phyloP scores from a whole-genome alignment of 2,888 invertebrate genomes.

The Trachelus tabidus region DNA sequence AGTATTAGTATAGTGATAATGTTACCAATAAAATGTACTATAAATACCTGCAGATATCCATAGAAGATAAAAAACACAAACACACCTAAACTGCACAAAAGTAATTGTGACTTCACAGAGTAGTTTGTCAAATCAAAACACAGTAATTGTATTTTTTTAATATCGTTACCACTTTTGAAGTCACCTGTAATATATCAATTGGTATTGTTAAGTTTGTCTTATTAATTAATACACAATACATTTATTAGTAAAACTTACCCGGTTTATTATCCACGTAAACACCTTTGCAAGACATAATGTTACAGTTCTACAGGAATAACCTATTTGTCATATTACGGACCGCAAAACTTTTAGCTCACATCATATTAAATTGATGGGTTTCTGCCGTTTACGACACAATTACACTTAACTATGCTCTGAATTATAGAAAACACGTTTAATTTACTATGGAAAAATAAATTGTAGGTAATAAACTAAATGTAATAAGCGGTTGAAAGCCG shows the following conservation, averaged over 20 bases:
- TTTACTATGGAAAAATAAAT: background rate
- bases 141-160: conserved; percentile 71
- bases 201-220: background rate
- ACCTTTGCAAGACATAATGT: background rate
- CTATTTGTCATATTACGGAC: background rate
- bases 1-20: conserved; percentile 5
- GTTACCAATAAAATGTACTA: background rate
- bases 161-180: conserved; percentile 3
- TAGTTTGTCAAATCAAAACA: conserved; percentile 79
- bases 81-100: conserved; percentile 81
- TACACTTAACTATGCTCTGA: background rate
- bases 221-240: background rate
- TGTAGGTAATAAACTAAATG: background rate
- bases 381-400: background rate
- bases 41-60: conserved; percentile 81
- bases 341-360: background rate
- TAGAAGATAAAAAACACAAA: conserved; percentile 91
- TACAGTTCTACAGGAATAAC: background rate
- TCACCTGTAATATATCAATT: conserved; percentile 9
- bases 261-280: background rate
- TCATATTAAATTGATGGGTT: background rate
- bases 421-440: background rate
- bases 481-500: background rate
- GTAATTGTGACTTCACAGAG: conserved; percentile 77
- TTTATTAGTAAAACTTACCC: background rate